These are phyloP conservation scores for Sitta carolinensis DNA, from an alignment of 2,797 vertebrate genomes.

Conservation along the genomic window DNA sequence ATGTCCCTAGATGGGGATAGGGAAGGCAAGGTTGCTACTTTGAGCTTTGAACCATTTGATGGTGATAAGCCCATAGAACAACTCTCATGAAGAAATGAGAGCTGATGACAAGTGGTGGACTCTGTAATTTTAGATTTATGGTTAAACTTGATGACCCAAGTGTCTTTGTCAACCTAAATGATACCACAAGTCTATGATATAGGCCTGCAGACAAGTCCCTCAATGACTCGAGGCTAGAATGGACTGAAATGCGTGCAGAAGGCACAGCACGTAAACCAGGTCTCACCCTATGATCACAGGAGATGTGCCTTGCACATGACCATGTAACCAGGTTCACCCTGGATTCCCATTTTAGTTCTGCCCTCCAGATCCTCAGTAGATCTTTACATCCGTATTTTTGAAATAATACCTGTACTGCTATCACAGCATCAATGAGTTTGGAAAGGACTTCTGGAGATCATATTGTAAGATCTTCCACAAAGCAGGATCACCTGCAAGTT, in stretches of 20 bases:
- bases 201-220: not conserved
- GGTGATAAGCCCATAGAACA: not conserved
- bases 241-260: not conserved
- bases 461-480: not conserved
- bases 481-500: not conserved
- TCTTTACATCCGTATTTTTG: not conserved
- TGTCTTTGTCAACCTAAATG: not conserved
- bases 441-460: not conserved
- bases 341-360: not conserved
- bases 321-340: not conserved
- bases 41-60: not conserved
- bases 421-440: not conserved
- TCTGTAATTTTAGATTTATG: not conserved
- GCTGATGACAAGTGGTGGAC: too few species aligned
- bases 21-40: not conserved
- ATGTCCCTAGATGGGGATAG: not conserved
- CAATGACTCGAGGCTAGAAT: not conserved
- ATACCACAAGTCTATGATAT: not conserved
- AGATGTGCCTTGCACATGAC: not conserved
- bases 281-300: not conserved
- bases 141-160: not conserved
- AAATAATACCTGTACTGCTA: not conserved
- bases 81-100: not conserved
- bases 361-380: not conserved
- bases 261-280: rapidly evolving